Base-by-base conservation (phyloP, 2,113 vertebrate species). In the Pithys albifrons region DNA sequence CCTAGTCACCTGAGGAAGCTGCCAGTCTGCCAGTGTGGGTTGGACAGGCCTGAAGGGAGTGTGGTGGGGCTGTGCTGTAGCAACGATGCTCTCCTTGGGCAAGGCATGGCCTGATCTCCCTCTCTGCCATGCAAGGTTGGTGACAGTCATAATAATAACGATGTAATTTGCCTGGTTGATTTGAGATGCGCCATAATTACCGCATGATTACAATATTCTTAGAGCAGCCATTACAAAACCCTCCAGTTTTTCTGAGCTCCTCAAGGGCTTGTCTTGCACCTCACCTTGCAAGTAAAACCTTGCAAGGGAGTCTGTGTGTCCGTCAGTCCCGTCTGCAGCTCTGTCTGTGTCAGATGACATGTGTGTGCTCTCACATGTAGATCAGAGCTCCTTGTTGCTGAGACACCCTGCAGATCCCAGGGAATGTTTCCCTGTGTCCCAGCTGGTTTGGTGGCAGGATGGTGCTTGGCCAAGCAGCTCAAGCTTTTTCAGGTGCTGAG, bases 121-220 rank as follows among this genome's bases (percentile, higher is more conserved):
- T 69, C 94, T 49, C 57, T 71, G 92, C 88, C 85, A 13, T 12
- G 54, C 59, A 14, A 28, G 95, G 82, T 4, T 66, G 76, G 66
- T 90, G 97, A 93, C 94, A 93, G 88, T 65, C 12, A 18, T 31
- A 62, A 93, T 96, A 95, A 96, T 41, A 51, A 91, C 10, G 14
- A 66, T 61, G 93, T 58, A 86, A 97, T 97, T 95, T 93, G 85
- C 95, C 61, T 43, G 89, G 37, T 39, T 97, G 97, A 97, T 97
- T 97, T 80, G 92, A 93, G 89, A 82, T 89, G 94, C 15, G 7
- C 89, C 35, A 1, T 91, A 97, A 97, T 97, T 96, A 58, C 95
- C 25, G 51, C 18, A 4, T 96, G 97, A 97, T 97, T 97, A 96
- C 93, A 93, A 64, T 89, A 95, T 95, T 95, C 96, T 96, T 93